phyloP scores from a whole-genome alignment of 23 tunicate genomes.

The Ciona savignyi region DNA sequence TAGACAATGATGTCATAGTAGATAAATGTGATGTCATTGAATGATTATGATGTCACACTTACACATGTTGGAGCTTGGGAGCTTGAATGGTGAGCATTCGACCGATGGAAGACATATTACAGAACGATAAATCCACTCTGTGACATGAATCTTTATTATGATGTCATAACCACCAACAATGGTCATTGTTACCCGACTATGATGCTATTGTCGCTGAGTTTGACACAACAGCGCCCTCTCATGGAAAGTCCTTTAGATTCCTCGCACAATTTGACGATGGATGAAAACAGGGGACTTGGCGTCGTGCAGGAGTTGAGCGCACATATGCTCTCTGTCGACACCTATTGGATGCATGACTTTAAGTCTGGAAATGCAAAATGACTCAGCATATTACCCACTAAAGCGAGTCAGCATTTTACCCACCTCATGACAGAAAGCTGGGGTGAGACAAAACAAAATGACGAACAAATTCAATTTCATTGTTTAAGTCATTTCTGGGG shows the following conservation, averaged over 20 bases:
- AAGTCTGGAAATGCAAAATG: neutral
- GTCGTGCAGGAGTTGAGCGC: neutral
- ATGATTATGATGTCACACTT: neutral
- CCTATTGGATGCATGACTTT: neutral
- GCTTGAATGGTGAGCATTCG: neutral
- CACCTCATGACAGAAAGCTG: no score
- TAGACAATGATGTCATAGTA: no score
- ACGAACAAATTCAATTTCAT: no score
- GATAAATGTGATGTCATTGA: neutral
- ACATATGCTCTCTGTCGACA: conserved; percentile 1
- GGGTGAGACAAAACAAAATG: no score
- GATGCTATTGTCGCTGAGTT: neutral
- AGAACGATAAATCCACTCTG: conserved; percentile 5
- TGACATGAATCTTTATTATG: no score
- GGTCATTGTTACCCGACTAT: conserved; percentile 4
- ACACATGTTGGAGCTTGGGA: neutral
- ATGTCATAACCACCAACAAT: no score
- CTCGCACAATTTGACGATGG: neutral
- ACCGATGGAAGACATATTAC: neutral
- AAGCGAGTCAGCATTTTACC: no score
- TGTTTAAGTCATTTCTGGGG: no score
- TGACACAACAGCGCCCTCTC: conserved; percentile 3
- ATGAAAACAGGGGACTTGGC: neutral
- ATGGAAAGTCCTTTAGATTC: neutral
- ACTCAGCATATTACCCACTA: neutral